Conservation (phyloP, 2,888 invertebrate genomes). For the Xiphydria camelus region DNA sequence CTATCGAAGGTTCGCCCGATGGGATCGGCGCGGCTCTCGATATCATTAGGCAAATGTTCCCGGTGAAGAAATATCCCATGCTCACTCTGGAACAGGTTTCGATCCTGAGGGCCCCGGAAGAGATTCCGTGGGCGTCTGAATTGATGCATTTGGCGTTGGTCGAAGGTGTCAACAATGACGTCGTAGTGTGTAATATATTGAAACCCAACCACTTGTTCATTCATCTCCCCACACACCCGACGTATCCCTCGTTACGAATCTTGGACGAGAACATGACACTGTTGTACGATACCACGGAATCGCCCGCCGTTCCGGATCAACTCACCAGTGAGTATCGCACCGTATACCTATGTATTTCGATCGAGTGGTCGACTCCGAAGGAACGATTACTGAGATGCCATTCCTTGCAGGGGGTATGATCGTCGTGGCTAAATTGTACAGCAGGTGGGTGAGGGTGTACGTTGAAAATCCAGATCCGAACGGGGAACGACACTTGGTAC, state of each 20-base stretch:
- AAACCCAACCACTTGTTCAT: constrained; percentile 90
- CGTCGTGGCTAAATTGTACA: constrained; percentile 82
- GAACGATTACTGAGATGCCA: too few species aligned
- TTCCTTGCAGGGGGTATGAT: constrained; percentile 75
- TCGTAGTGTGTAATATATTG: constrained; percentile 84
- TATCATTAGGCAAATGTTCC: constrained; percentile 85
- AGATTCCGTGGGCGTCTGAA: constrained; percentile 35
- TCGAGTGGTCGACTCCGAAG: too few species aligned
- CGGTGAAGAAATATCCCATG: constrained; percentile 76
- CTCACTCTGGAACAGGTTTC: constrained; percentile 71
- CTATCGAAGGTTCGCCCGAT: constrained; percentile 77
- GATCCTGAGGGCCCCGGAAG: constrained; percentile 29
- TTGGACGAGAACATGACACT: constrained; percentile 81
- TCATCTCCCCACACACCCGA: constrained; percentile 94
- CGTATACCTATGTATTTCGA: not conserved
- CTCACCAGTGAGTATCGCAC: constrained; percentile 71
- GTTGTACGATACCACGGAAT: constrained; percentile 77
- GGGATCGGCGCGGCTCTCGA: constrained; percentile 82
- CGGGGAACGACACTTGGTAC: constrained; percentile 76
- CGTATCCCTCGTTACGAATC: constrained; percentile 80
- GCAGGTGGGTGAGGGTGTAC: constrained; percentile 70
- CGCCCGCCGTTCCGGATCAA: constrained; percentile 80
- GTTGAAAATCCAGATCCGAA: constrained; percentile 63
- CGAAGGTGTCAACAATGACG: constrained; percentile 91
- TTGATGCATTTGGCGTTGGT: constrained; percentile 76